Evolutionary conservation across 2,797 vertebrate species (phyloP).

Genomic region (Aulostomus chinensis): DNA sequence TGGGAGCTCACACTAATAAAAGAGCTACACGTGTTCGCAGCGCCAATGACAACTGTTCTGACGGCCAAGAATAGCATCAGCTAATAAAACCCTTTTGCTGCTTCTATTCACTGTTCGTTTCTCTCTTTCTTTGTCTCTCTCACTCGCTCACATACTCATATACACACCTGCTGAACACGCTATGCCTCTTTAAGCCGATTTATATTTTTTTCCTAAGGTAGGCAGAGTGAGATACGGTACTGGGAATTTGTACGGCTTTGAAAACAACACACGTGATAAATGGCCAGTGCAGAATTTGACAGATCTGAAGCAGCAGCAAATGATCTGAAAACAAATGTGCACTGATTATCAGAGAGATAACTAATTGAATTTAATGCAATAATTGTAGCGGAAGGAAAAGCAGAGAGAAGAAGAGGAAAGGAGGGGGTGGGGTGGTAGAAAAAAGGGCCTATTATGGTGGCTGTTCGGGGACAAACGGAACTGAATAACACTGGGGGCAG

Average conservation of each 20-base stretch:
- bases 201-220: slow-evolving; percentile 11
- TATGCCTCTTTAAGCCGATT: slow-evolving; percentile 22
- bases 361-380: slow-evolving; percentile 7
- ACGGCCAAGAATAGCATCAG: slow-evolving; percentile 51
- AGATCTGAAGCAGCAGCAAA: background rate
- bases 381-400: background rate
- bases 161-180: slow-evolving; percentile 26
- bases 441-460: slow-evolving; percentile 22
- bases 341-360: slow-evolving; percentile 10
- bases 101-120: slow-evolving; percentile 22
- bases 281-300: background rate
- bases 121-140: no score
- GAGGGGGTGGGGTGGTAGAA: slow-evolving; percentile 11
- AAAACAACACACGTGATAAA: slow-evolving; percentile 13
- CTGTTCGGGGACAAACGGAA: slow-evolving; percentile 65
- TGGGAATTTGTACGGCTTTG: slow-evolving; percentile 1
- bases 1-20: slow-evolving; percentile 51
- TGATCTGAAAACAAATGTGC: slow-evolving; percentile 6
- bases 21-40: slow-evolving; percentile 46
- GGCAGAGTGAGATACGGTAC: background rate
- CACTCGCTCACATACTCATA: background rate
- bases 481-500: slow-evolving; percentile 57
- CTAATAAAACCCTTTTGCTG: slow-evolving; percentile 43
- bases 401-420: slow-evolving; percentile 1
- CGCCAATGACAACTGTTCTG: slow-evolving; percentile 50